Percentiles rank a stretch among this genome's conserved stretches.
phyloP scores from a whole-genome alignment of 2,888 invertebrate species.

The Apantesis nais region DNA sequence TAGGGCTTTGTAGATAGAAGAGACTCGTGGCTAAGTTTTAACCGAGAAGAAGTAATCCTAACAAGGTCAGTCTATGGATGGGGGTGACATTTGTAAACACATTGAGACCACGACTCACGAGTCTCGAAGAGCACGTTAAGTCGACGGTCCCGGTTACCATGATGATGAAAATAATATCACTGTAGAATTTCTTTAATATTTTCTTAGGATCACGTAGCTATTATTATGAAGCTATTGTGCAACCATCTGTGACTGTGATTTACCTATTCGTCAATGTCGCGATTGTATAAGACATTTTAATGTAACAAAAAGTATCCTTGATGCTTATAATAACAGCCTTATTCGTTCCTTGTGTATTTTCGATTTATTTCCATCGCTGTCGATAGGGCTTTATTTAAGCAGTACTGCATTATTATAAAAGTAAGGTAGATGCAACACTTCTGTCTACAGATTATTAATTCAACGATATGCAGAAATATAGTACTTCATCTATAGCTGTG shows the following conservation, averaged over 20 bases:
- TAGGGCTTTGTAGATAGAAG: no score
- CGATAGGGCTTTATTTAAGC: background rate
- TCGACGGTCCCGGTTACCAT: no score
- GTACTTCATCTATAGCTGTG: slow-evolving; percentile 11
- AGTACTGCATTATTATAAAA: background rate
- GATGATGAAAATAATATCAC: slow-evolving; percentile 29
- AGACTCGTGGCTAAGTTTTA: no score
- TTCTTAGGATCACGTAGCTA: slow-evolving; percentile 68
- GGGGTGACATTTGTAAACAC: no score
- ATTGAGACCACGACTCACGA: no score
- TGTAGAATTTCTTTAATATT: slow-evolving; percentile 52
- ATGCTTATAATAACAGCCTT: slow-evolving; percentile 19
- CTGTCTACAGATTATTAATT: slow-evolving; percentile 29
- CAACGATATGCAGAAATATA: slow-evolving; percentile 6
- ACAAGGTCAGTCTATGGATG: no score
- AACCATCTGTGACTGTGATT: slow-evolving; percentile 64
- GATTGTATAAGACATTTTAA: slow-evolving; percentile 30
- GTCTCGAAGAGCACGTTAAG: no score
- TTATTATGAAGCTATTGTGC: slow-evolving; percentile 72
- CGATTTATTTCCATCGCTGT: slow-evolving; percentile 12
- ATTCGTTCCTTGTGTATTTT: slow-evolving; percentile 22
- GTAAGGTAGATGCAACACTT: slow-evolving; percentile 1
- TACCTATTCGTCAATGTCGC: slow-evolving; percentile 74
- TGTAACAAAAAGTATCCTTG: slow-evolving; percentile 40
- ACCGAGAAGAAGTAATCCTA: no score